These are phyloP conservation scores for Rhodeus uyekii DNA, from an alignment of 2,797 vertebrate genomes.

Conservation along the genomic window DNA sequence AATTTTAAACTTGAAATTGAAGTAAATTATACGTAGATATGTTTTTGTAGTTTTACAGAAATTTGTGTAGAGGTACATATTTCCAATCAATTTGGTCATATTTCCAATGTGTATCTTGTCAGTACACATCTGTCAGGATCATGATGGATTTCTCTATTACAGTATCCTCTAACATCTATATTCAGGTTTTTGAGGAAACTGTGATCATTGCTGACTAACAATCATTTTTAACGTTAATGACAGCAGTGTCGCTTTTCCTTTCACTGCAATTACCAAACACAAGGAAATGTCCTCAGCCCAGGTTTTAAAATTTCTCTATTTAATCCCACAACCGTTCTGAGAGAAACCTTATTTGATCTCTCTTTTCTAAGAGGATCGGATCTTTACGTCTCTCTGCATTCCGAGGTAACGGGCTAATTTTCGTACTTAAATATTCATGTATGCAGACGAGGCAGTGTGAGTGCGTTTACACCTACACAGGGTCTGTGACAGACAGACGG, in stretches of 20 bases:
- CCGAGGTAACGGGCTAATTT: constrained; percentile 59
- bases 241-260: constrained; percentile 7
- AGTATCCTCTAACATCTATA: neutral
- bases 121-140: neutral
- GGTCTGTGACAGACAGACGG: constrained; percentile 67
- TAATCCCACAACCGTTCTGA: constrained; percentile 34
- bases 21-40: neutral
- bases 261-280: constrained; percentile 5
- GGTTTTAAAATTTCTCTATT: constrained; percentile 11
- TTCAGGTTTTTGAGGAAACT: neutral
- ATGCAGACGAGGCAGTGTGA: constrained; percentile 58
- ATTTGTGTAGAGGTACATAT: neutral
- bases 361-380: constrained; percentile 32
- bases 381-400: constrained; percentile 54
- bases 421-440: constrained; percentile 71
- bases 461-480: constrained; percentile 70
- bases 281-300: neutral
- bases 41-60: neutral
- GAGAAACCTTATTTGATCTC: constrained; percentile 45
- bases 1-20: neutral
- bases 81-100: neutral
- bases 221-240: constrained; percentile 1
- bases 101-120: too few relatives aligned
- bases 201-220: constrained; percentile 12
- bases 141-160: neutral